phyloP scores from a whole-genome alignment of 2,888 invertebrate genomes.

The Scaptomyza caliginosa region DNA sequence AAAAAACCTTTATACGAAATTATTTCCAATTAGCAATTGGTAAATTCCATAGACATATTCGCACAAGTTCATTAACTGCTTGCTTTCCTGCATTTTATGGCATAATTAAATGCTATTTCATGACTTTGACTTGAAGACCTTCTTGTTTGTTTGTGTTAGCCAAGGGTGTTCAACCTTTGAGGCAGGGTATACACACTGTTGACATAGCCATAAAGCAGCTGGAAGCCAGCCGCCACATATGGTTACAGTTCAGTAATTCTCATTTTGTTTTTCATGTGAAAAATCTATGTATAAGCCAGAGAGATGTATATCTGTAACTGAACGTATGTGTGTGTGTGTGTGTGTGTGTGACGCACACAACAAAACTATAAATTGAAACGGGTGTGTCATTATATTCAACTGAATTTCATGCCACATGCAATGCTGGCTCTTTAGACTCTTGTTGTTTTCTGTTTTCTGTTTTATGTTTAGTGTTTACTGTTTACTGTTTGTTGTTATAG shows the following conservation, averaged over 20 bases:
- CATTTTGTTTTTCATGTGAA: conserved; percentile 72
- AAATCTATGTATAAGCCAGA: conserved; percentile 47
- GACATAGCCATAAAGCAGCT: conserved; percentile 57
- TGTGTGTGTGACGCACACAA: conserved; percentile 27
- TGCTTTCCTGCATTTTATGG: conserved; percentile 39
- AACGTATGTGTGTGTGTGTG: conserved; percentile 18
- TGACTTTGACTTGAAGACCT: background rate
- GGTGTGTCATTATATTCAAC: conserved; percentile 80
- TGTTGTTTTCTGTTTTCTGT: conserved; percentile 6
- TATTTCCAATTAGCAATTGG: conserved; percentile 31
- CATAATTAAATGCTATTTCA: conserved; percentile 42
- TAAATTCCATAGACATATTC: conserved; percentile 52
- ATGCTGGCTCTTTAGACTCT: conserved; percentile 47
- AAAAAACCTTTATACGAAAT: conserved; percentile 7
- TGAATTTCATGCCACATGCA: conserved; percentile 79
- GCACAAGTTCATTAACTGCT: conserved; percentile 51
- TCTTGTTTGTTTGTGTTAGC: background rate
- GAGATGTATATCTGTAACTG: conserved; percentile 65
- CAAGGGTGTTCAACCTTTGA: conserved; percentile 1
- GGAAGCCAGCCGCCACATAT: conserved; percentile 62
- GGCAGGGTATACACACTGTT: conserved; percentile 49
- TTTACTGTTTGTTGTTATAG: background rate
- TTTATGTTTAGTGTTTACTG: background rate
- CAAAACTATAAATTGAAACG: conserved; percentile 69
- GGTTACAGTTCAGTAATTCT: conserved; percentile 78